phyloP scores from a whole-genome alignment of 2,888 invertebrate species.

The Iselma pallidipennis region DNA sequence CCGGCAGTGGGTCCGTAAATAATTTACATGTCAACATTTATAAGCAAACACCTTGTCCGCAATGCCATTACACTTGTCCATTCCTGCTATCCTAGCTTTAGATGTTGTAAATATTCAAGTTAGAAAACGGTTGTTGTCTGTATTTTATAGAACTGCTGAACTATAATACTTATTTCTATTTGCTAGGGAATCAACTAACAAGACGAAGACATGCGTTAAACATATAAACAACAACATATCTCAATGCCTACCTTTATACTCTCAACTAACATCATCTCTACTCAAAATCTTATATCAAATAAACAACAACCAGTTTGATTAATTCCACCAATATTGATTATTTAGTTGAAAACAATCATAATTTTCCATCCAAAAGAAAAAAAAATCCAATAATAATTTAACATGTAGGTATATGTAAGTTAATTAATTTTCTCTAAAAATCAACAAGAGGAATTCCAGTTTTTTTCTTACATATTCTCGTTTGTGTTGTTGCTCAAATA shows the following conservation, averaged over 20 bases:
- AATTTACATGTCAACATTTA: slow-evolving; percentile 49
- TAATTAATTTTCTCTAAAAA: slow-evolving; percentile 32
- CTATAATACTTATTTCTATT: slow-evolving; percentile 27
- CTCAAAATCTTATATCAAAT: background rate
- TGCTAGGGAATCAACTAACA: slow-evolving; percentile 24
- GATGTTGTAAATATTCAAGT: slow-evolving; percentile 23
- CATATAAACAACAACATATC: slow-evolving; percentile 15
- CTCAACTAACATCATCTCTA: background rate
- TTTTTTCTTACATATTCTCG: background rate
- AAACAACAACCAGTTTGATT: background rate
- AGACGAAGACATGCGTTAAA: slow-evolving; percentile 27
- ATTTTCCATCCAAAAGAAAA: too few species aligned
- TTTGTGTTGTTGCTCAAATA: slow-evolving; percentile 19
- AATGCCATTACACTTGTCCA: slow-evolving; percentile 48
- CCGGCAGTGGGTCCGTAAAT: slow-evolving; percentile 44
- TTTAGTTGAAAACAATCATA: too few species aligned
- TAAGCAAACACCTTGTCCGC: slow-evolving; percentile 50
- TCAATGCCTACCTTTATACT: slow-evolving; percentile 3
- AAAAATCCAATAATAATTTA: too few species aligned
- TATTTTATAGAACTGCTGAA: slow-evolving; percentile 26
- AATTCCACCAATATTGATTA: background rate
- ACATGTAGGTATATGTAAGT: slow-evolving; percentile 2
- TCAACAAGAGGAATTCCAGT: slow-evolving; percentile 4
- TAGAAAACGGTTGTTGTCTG: slow-evolving; percentile 16
- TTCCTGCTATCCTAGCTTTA: slow-evolving; percentile 34